Evolutionary conservation across 2,797 vertebrate genomes (phyloP), one percentile per base, ranked within the genome.

Genomic region (Sebastes jordani): DNA sequence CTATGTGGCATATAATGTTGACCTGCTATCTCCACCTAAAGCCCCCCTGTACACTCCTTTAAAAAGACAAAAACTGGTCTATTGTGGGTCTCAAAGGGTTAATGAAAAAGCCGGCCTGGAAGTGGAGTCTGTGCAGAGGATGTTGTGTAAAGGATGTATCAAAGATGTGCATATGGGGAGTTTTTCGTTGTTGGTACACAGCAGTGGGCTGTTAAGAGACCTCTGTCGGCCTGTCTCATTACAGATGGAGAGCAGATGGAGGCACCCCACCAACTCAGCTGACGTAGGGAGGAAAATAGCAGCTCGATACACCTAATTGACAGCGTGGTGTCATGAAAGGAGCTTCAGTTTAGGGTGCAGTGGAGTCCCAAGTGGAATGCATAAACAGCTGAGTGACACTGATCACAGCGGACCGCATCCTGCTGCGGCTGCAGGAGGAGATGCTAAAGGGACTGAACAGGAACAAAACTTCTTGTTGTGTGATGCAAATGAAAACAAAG

Each of bases 181-280:
- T 11, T 65, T 84, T 68, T 55, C 9, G 29, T 22, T 71, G 73
- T 82, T 72, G 62, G 65, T 49, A 71, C 81, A 81, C 72, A 77
- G 75, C 65, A 86, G 60, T 11, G 75, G 64, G 67, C 61, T 61
- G 74, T 78, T 81, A 83, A 29, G 52, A 55, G 71, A 82, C 68
- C 76, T 64, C 65, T 11, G 54, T 69, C 6, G 32, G 23, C 34
- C 55, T 72, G 61, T 65, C 82, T 83, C 64, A 65, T 77, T 80
- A 83, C 88, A 88, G 87, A 93, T 75, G 86, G 91, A 86, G 86
- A 91, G 70, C 90, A 91, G 90, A 93, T 91, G 89, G 91, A 91
- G 65, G 65, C 55, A 78, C 62, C 66, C 55, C 62, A 71, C 74
- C 68, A 34, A 61, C 76, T 70, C 64, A 59, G 61, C 83, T 81